Base-by-base conservation (phyloP, 2,113 vertebrate genomes). In the Andinoacara biseriatus region DNA sequence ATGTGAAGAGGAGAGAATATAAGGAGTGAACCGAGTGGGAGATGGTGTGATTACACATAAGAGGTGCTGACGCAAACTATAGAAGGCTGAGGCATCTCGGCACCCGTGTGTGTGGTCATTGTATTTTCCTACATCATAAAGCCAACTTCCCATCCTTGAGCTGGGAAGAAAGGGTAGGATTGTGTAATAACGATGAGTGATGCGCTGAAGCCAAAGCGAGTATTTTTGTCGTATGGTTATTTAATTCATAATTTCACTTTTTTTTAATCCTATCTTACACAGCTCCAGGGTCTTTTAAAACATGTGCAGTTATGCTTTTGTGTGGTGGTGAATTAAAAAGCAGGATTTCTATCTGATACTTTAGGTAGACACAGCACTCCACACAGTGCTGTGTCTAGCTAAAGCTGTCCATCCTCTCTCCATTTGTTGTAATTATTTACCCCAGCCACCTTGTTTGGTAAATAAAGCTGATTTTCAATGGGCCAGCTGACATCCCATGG, bases 1-100 rank as follows among this genome's bases (percentile, higher is more conserved):
- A 92, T 90, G 86, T 84, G 91, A 92, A 91, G 92, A 89, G 91
- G 88, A 93, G 91, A 90, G 91, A 91, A 90, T 92, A 61, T 83
- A 88, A 92, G 93, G 90, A 91, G 90, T 84, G 91, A 93, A 92
- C 81, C 85, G 90, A 91, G 92, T 93, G 92, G 94, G 92, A 90
- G 94, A 92, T 85, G 89, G 89, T 90, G 91, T 75, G 89, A 94
- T 94, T 92, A 91, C 92, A 90, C 93, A 91, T 84, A 82, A 91
- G 90, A 93, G 93, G 80, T 56, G 72, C 91, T 92, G 93, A 94
- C 83, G 93, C 92, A 93, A 90, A 88, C 91, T 83, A 89, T 58
- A 61, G 82, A 82, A 81, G 83, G 81, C 83, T 83, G 81, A 90
- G 83, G 87, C 83, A 75, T 91, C 86, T 87, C 80, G 0, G n/a